phyloP scores from a whole-genome alignment of 2,113 vertebrate species.

The Myrmophylax atrothorax region DNA sequence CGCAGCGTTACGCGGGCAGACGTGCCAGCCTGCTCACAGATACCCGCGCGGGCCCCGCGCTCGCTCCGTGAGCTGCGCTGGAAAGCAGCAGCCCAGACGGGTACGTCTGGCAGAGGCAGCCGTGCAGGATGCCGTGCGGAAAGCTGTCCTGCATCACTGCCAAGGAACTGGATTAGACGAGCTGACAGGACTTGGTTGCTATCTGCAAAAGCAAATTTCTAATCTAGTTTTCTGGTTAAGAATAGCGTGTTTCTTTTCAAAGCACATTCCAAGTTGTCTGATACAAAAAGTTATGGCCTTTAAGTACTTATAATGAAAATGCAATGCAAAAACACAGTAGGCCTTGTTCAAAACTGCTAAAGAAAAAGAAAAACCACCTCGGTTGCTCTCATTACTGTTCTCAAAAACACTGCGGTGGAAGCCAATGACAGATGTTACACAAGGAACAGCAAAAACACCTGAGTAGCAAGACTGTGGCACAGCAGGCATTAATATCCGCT shows the following conservation, averaged over 20 bases:
- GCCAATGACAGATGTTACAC: not conserved
- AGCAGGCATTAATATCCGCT: not conserved
- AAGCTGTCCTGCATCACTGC: not conserved
- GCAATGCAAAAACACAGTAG: not conserved
- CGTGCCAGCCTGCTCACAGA: not conserved
- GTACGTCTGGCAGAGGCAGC: not conserved
- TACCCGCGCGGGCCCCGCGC: fast-evolving
- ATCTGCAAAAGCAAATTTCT: not conserved
- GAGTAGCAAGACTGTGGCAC: not conserved
- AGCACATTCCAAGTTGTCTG: not conserved
- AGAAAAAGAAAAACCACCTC: not conserved
- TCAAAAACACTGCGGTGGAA: not conserved
- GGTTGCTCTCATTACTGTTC: not conserved
- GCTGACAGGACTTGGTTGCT: not conserved
- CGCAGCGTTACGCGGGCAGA: fast-evolving
- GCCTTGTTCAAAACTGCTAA: fast-evolving
- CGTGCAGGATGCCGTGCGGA: not conserved
- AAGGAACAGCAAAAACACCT: not conserved
- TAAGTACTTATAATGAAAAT: not conserved
- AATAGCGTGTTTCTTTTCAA: not conserved
- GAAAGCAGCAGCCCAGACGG: not conserved
- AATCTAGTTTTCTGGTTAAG: not conserved
- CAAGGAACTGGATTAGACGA: not conserved
- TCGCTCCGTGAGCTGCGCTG: not conserved
- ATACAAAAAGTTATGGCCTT: not conserved